Evolutionary conservation across 2,888 invertebrate genomes (phyloP), one percentile per base, ranked within the genome.

Genomic region (Tridacna gigas): DNA sequence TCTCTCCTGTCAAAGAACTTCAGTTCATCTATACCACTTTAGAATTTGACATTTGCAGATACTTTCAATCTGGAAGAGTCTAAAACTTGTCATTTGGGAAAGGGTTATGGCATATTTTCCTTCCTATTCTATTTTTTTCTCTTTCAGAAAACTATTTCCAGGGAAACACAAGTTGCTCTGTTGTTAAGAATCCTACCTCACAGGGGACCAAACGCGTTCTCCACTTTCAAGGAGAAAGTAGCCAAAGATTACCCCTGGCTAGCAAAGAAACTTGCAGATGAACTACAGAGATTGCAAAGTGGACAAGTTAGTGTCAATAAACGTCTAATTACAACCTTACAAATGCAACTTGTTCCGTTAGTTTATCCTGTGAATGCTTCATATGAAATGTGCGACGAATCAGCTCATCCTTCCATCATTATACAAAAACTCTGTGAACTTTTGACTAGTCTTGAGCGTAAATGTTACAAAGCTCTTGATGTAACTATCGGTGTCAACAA

Each of bases 201-300:
- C 28, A 78, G 91, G 22, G 91, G 92, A 18, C 89, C 91, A 11
- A 87, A 88, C 48, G 91, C 91, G 0, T 92, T 92, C 85, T 75
- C 82, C 22, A 86, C 90, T 9, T 91, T 92, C 80, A 81, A 89
- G 74, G 88, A 89, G 48, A 89, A 91, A 48, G 88, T 92, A 37
- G 81, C 80, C 22, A 86, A 86, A 51, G 91, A 91, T 77, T 91
- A 91, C 82, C 88, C 89, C 0, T 92, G 92, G 92, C 88, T 92
- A 0, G 86, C 89, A 12, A 85, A 91, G 28, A 87, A 82, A 76
- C 82, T 90, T 25, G 79, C 77, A 25, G 86, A 84, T 20, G 90
- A 90, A 75, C 78, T 87, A 0, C 80, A 76, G 60, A 86, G 85
- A 63, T 78, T 84, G 37, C 86, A 85, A 67, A 88, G 86, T 65